Base-by-base conservation (phyloP, 2,888 invertebrate genomes). In the Melieria crassipennis region DNA sequence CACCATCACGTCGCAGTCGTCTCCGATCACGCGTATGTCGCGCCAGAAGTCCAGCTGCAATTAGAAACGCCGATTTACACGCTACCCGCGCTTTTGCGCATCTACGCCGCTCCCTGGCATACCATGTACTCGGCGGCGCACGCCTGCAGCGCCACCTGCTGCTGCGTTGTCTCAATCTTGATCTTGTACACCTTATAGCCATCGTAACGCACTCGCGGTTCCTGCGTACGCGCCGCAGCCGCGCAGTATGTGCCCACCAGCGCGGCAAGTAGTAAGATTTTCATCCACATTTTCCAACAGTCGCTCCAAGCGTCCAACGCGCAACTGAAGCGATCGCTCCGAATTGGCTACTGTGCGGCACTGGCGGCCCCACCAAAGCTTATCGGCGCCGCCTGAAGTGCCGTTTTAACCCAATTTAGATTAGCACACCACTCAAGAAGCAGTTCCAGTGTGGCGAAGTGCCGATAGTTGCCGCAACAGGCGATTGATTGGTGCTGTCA, bases 1-100 rank as follows among this genome's bases (percentile, higher is more conserved):
- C 1, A 92, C 90, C 91, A 92, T 91, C 3, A 92, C 83, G 63
- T 90, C 30, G 80, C 16, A 84, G 88, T 7, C 60, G 58, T 48
- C 60, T 50, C 13, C 13, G 42, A 48, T 58, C 58, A 42, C 48
- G 30, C 30, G 30, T 30, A 30, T 30, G 30, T 30, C 50, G 58
- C 60, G 66, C 66, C 66, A 66, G 57, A 66, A 58, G 50, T 66
- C 60, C 13, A 58, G 50, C 66, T 66, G 4, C 4, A 46, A 46
- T 10, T 55, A 65, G 13, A 56, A 46, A 48, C 45, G 16, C 2
- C 42, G 1, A 7, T 42, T 10, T 9, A 7, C 5, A 10, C 5
- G 10, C 7, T 60, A 30, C 11, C 10, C 46, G 1, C 13, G 2
- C 1, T 16, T 16, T 16, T 16, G 16, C 16, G 16, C 16, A 16